A percentile compares a stretch with the other conserved stretches of the same genome.
Conservation (phyloP, 2,888 invertebrate species). For the Frankliniella intonsa region DNA sequence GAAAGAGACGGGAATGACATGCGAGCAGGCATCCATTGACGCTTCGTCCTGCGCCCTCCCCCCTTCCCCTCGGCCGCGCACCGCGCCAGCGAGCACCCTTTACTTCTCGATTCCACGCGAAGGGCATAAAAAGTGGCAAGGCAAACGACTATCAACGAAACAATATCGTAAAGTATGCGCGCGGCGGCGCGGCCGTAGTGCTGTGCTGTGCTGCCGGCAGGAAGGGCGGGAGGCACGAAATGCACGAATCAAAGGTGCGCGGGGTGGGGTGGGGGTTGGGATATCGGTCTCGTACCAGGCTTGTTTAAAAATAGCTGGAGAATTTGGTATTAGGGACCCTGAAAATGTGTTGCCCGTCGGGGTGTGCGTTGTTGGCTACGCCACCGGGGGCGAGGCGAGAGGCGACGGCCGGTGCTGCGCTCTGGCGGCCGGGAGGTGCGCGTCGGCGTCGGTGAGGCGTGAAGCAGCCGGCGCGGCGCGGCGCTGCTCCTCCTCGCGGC, state of each 20-base stretch:
- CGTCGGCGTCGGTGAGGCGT: constrained; percentile 2
- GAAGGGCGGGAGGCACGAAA: too few species aligned
- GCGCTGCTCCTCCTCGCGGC: background rate
- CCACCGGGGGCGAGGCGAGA: background rate
- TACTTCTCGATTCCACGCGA: constrained; percentile 3
- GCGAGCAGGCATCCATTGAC: background rate
- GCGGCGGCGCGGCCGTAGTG: background rate
- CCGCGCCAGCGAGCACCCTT: background rate
- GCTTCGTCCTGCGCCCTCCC: background rate
- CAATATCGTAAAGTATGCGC: constrained; percentile 6
- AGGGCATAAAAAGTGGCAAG: constrained; percentile 15
- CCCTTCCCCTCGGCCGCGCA: too few species aligned
- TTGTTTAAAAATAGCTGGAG: too few species aligned
- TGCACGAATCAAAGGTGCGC: too few species aligned
- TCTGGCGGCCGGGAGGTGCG: background rate
- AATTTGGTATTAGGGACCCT: too few species aligned
- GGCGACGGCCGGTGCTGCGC: background rate
- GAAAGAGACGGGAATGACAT: background rate
- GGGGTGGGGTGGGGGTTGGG: too few species aligned
- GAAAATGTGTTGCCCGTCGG: too few species aligned
- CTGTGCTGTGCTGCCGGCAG: too few species aligned
- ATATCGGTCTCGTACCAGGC: too few species aligned
- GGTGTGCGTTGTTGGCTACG: background rate
- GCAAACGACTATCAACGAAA: background rate
- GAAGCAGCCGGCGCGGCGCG: background rate